Evolutionary conservation across 2,113 vertebrate genomes (phyloP), one percentile per base, ranked within the genome.

Genomic region (Etheostoma cragini): DNA sequence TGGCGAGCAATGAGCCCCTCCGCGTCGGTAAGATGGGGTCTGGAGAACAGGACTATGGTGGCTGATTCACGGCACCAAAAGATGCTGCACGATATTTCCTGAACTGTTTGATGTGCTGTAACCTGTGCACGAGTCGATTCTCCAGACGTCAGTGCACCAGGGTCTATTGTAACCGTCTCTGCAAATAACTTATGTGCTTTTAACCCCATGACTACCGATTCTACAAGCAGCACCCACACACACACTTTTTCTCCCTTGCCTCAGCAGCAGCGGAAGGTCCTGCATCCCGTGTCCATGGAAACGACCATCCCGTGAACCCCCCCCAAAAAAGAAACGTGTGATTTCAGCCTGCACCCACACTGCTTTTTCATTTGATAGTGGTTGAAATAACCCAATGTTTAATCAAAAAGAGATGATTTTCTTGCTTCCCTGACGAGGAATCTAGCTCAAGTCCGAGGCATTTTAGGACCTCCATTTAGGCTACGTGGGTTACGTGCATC

Each of bases 231-330:
- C 85, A 83, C 21, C n/a, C 71, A 24, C 62, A 47, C 67, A 47
- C 67, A 8, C 21, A 21, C 33, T 3, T 16, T 30, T 69, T 79
- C 6, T 53, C 4, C 4, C 21, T 24, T 35, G 33, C 52, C 62
- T 81, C 72, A 65, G 83, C 75, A 84, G 60, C 75, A 70, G 45
- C 68, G 63, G 35, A 75, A 54, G 50, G 60, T 75, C 81, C 85
- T 86, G 92, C 93, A 89, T 95, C 93, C 71, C 77, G 93, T 95
- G 86, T 88, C 95, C 93, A 93, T 95, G 88, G 95, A 86, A 94
- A 95, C 95, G 50, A 83, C 16, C 85, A 81, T 87, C 83, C 80
- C 56, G 12, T n/a, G 30, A 81, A 24, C 52, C 46, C 26, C 57
- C 26, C 22, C 15, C 8, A 16, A 46, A 67, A 64, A 38, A 72